Conservation (phyloP, 2,113 vertebrate species). For the Pseudorectes ferrugineus region DNA sequence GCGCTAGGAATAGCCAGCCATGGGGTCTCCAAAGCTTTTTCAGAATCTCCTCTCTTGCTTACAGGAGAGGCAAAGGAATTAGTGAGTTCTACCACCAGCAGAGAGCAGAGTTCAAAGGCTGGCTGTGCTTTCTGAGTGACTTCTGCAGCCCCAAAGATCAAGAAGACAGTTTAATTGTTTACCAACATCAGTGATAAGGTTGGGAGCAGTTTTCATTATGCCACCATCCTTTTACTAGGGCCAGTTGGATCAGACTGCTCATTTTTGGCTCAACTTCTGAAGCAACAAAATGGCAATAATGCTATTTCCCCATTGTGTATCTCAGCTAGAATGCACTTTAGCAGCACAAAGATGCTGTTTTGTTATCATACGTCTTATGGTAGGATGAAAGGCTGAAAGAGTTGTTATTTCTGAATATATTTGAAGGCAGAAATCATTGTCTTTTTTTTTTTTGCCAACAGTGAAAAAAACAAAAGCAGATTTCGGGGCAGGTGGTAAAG, state of each 20-base stretch:
- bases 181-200: neutral
- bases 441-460: neutral
- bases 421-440: neutral
- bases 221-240: neutral
- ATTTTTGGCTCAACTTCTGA: neutral
- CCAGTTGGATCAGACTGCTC: neutral
- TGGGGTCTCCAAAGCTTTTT: neutral
- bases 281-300: neutral
- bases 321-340: neutral
- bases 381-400: neutral
- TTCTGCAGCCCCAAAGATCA: neutral
- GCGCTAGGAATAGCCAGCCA: accelerated
- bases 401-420: neutral
- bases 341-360: neutral
- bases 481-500: constrained; percentile 13
- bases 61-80: neutral
- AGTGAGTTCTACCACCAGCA: neutral
- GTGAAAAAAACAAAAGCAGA: neutral
- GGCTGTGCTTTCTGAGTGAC: neutral
- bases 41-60: neutral
- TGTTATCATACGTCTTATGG: neutral
- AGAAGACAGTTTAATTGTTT: neutral
- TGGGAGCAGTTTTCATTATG: neutral
- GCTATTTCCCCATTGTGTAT: neutral
- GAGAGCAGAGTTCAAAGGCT: neutral